Evolutionary conservation across 2,888 invertebrate species (phyloP).

Genomic region (Kryphioiulus occultus): DNA sequence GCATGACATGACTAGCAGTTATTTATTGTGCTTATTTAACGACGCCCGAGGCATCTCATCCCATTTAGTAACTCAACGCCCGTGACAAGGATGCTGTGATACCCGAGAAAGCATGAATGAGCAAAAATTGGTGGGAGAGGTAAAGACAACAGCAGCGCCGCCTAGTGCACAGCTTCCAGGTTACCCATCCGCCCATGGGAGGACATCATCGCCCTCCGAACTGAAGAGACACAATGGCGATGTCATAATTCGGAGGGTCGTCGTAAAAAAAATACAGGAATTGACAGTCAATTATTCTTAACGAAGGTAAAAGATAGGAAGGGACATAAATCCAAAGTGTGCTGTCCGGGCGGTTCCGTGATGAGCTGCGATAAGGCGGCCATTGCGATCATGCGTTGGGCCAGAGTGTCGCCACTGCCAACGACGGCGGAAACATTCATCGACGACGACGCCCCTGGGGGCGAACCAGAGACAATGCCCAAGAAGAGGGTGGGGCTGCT

Average conservation of each 20-base stretch:
- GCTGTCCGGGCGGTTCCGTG: conserved; percentile 43
- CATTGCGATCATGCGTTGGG: conserved; percentile 13
- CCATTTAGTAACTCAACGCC: no score
- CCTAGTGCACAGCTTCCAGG: background rate
- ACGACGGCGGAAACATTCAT: background rate
- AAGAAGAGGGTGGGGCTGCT: background rate
- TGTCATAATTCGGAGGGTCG: background rate
- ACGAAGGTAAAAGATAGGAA: conserved; percentile 7
- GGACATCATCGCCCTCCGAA: background rate
- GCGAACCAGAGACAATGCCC: background rate
- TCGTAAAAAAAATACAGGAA: background rate
- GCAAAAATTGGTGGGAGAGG: no score
- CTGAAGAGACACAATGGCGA: background rate
- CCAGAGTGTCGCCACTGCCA: background rate
- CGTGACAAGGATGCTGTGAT: no score
- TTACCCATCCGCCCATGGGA: background rate
- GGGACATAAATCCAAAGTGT: conserved; percentile 39
- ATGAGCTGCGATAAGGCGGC: background rate
- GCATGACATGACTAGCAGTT: no score
- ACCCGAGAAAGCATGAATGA: no score
- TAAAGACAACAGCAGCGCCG: background rate
- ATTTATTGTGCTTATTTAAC: no score
- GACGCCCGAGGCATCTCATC: no score
- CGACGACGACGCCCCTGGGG: conserved; percentile 3
- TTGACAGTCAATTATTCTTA: conserved; percentile 5